phyloP scores from a whole-genome alignment of 1,140 invertebrate species.

The Drosophila athabasca region DNA sequence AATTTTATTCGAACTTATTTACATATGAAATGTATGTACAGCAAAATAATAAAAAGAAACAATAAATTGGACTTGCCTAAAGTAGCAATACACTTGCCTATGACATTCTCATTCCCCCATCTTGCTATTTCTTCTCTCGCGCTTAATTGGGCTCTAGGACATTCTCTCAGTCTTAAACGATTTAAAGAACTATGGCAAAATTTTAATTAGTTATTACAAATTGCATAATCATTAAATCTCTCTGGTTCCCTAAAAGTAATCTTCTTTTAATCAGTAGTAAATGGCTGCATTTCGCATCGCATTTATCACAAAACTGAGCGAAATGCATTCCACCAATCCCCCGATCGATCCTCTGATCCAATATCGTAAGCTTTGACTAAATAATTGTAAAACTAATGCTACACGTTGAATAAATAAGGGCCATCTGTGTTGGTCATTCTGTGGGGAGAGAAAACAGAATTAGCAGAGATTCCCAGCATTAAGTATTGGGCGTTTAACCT shows the following conservation, averaged over 20 bases:
- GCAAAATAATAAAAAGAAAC: conserved; percentile 61
- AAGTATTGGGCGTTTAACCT: neutral
- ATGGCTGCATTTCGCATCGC: conserved; percentile 70
- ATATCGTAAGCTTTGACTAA: conserved; percentile 69
- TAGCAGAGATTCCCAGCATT: neutral
- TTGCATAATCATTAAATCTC: conserved; percentile 80
- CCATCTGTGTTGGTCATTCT: conserved; percentile 64
- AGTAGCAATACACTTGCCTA: conserved; percentile 71
- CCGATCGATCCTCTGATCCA: conserved; percentile 10
- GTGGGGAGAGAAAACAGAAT: conserved; percentile 6
- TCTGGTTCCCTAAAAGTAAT: conserved; percentile 59
- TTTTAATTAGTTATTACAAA: conserved; percentile 81
- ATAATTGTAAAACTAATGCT: conserved; percentile 67
- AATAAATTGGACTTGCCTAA: conserved; percentile 72
- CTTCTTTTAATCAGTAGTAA: conserved; percentile 47
- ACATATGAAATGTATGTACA: conserved; percentile 79
- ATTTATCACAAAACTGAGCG: conserved; percentile 74
- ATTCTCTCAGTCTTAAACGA: conserved; percentile 79
- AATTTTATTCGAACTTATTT: conserved; percentile 75
- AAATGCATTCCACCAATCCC: conserved; percentile 64
- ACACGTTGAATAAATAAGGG: conserved; percentile 73
- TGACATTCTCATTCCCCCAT: conserved; percentile 51
- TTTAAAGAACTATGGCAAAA: conserved; percentile 82
- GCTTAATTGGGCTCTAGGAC: conserved; percentile 72
- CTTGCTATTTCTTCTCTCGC: conserved; percentile 27